These are phyloP conservation scores for Opisthograptis luteolata DNA, from an alignment of 2,888 invertebrate genomes.

Conservation along the genomic window DNA sequence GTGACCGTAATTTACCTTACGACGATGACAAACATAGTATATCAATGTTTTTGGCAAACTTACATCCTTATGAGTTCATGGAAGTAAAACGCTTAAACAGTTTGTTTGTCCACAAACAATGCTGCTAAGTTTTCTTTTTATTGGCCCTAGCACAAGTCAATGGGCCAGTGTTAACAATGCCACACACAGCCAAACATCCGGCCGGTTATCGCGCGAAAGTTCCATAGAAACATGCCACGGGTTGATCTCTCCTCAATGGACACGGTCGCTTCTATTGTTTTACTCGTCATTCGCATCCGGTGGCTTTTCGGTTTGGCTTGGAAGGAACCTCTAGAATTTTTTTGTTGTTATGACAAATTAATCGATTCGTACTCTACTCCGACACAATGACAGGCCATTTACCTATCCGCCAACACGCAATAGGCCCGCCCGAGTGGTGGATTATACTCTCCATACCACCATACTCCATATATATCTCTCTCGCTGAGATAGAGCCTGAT, in stretches of 20 bases:
- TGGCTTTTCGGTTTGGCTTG: slow-evolving; percentile 29
- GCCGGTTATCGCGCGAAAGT: slow-evolving; percentile 68
- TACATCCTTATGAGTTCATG: too few species aligned
- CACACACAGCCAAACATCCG: slow-evolving; percentile 77
- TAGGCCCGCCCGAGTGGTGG: too few species aligned
- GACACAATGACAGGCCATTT: too few species aligned
- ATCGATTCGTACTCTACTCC: too few species aligned
- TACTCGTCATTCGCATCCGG: slow-evolving; percentile 22
- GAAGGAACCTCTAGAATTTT: slow-evolving; percentile 1
- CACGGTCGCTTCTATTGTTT: slow-evolving; percentile 49
- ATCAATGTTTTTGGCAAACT: too few species aligned
- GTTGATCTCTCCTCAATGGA: slow-evolving; percentile 63
- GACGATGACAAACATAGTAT: background rate
- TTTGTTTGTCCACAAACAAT: slow-evolving; percentile 33
- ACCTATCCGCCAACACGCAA: too few species aligned
- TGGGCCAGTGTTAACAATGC: slow-evolving; percentile 65
- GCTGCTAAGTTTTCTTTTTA: slow-evolving; percentile 33
- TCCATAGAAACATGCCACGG: slow-evolving; percentile 56
- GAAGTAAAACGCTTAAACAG: slow-evolving; percentile 1
- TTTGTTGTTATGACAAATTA: background rate
- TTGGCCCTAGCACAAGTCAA: slow-evolving; percentile 39
- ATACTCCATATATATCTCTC: too few species aligned
- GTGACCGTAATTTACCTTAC: too few species aligned
- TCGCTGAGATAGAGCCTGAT: too few species aligned
- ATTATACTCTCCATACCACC: too few species aligned